Conservation (phyloP, 2,888 invertebrate genomes). For the Diarsia brunnea region DNA sequence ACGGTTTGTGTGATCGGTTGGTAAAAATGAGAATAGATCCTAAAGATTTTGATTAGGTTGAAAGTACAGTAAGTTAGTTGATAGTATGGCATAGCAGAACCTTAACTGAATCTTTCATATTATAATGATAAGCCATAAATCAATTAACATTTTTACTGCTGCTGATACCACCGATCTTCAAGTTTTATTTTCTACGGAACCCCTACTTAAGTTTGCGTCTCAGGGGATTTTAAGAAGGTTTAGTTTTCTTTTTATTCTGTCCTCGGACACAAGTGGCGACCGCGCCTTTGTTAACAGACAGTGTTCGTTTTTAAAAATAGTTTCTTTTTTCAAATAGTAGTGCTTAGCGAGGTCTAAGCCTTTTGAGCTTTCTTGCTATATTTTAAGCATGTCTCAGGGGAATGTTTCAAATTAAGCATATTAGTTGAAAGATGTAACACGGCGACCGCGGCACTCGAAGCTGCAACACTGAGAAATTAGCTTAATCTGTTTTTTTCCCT, state of each 20-base stretch:
- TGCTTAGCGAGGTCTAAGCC: neutral
- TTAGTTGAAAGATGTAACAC: too few relatives aligned
- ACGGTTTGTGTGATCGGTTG: too few relatives aligned
- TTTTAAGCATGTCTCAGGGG: neutral
- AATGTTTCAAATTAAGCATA: neutral
- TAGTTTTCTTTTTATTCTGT: constrained; percentile 44
- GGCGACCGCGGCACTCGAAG: too few relatives aligned
- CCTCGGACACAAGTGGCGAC: constrained; percentile 26
- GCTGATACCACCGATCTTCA: neutral
- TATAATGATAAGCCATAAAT: neutral
- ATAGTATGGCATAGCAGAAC: neutral
- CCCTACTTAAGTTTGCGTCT: constrained; percentile 6
- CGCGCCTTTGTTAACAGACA: constrained; percentile 25
- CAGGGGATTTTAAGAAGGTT: constrained; percentile 21
- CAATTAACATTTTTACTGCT: neutral
- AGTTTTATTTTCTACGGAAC: constrained; percentile 32
- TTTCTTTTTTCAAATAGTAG: constrained; percentile 2
- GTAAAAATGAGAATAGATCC: too few relatives aligned
- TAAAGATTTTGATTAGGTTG: too few relatives aligned
- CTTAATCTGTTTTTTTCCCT: too few relatives aligned
- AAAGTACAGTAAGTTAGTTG: too few relatives aligned
- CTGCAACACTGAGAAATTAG: too few relatives aligned
- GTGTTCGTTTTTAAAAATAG: constrained; percentile 30
- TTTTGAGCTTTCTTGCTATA: neutral
- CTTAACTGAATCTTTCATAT: neutral